A percentile compares a stretch with the other conserved stretches of the same genome.
Conservation (phyloP, 2,797 vertebrate genomes). For the Coracias cyanogaster region DNA sequence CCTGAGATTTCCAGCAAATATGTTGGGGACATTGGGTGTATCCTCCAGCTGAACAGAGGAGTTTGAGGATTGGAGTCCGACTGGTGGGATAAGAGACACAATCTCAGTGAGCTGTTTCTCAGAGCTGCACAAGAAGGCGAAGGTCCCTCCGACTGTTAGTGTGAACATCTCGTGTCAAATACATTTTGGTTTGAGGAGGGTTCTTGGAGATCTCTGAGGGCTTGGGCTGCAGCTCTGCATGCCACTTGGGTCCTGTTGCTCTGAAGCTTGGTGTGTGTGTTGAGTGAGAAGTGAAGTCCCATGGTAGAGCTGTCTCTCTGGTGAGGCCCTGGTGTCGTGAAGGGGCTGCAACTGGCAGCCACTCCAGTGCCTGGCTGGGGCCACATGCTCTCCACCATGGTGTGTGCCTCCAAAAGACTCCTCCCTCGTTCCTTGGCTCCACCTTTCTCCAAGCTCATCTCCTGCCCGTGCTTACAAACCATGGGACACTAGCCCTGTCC, state of each 20-base stretch:
- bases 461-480: background rate
- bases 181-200: background rate
- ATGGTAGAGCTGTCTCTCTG: background rate
- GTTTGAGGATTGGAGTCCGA: background rate
- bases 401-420: background rate
- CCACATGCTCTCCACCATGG: background rate
- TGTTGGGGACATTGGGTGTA: background rate
- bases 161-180: fast-evolving
- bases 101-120: background rate
- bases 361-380: background rate
- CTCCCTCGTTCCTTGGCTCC: fast-evolving
- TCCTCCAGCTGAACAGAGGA: background rate
- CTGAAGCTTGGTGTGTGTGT: background rate
- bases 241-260: background rate
- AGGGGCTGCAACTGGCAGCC: background rate
- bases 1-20: background rate
- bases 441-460: background rate
- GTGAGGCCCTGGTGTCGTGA: background rate
- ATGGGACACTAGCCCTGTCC: background rate
- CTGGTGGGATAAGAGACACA: background rate
- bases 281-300: background rate
- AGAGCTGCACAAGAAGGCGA: background rate
- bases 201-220: background rate
- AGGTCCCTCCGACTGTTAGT: background rate
- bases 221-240: background rate